These are phyloP conservation scores for Epinotia ramella DNA, from an alignment of 2,888 invertebrate genomes.

Conservation along the genomic window DNA sequence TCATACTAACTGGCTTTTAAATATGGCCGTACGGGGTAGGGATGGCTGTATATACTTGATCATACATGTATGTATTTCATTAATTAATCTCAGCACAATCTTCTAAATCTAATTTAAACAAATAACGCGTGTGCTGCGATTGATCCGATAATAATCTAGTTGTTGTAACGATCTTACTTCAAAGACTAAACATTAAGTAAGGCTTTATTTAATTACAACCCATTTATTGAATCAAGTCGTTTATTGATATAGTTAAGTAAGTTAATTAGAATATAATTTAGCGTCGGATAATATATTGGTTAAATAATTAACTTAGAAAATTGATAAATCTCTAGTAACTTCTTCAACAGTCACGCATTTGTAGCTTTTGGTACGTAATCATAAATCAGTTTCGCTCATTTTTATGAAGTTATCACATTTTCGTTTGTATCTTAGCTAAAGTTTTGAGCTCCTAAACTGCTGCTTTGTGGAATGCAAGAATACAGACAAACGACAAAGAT, in stretches of 20 bases:
- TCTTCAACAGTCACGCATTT: too few relatives aligned
- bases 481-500: too few relatives aligned
- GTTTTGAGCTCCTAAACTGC: too few relatives aligned
- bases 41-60: too few relatives aligned
- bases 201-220: slow-evolving; percentile 31
- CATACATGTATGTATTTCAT: not conserved
- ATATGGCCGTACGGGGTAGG: too few relatives aligned
- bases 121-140: not conserved
- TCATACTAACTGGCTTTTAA: too few relatives aligned
- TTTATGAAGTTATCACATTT: too few relatives aligned
- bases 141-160: slow-evolving; percentile 20
- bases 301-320: not conserved
- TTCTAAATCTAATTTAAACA: not conserved
- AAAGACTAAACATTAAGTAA: slow-evolving; percentile 22
- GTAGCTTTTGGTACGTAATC: too few relatives aligned
- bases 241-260: slow-evolving; percentile 22
- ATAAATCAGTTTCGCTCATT: too few relatives aligned
- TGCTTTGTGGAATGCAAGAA: too few relatives aligned
- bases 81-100: not conserved
- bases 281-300: not conserved
- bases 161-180: slow-evolving; percentile 18
- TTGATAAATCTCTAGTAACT: not conserved
- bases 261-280: not conserved
- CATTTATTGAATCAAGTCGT: slow-evolving; percentile 25
- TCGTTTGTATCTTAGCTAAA: too few relatives aligned